Base-by-base conservation (phyloP, 2,797 vertebrate genomes). In the Bufotes viridis region DNA sequence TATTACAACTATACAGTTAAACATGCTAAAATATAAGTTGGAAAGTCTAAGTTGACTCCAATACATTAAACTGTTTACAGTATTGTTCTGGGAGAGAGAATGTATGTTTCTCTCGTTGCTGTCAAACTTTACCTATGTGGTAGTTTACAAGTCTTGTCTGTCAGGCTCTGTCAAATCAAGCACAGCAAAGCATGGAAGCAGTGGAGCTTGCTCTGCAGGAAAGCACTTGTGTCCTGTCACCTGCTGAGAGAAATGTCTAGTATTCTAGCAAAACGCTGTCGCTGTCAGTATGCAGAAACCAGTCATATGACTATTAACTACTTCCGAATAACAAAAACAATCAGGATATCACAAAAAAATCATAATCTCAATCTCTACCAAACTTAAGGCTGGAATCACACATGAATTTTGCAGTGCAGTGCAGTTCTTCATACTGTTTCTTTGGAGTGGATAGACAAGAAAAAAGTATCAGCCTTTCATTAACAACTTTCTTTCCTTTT, bases 161-260 rank as follows among this genome's bases (percentile, higher is more conserved):
- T 88, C 87, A 81, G 29, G 29, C 57, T 15, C 42, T 88, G 87
- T 81, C 87, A 88, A 75, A 85, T 85, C 87, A 85, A 88, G 87
- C 58, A 79, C 14, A 79, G 24, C n/a, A 88, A 74, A 65, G 63
- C 67, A 88, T 74, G 79, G 81, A 84, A n/a, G 78, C 18, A 81
- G 69, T 75, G 57, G 69, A 81, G 55, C 78, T 42, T 85, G 69
- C 83, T 81, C 82, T 81, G 78, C 82, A 88, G 82, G 78, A 67
- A 15, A 88, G 57, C 65, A 81, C 34, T 84, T 58, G 51, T 80
- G 61, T 69, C 34, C 51, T 88, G 82, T 81, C 82, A 85, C 82
- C 78, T 74, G 76, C 87, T 88, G 87, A 72, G 76, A 49, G 63
- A 80, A 80, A 88, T 70, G 74, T 72, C 18, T 20, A 53, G 72